Percentiles rank a stretch among this genome's conserved stretches.
Evolutionary conservation across 2,797 vertebrate genomes (phyloP).

Genomic region (Amniataba percoides): DNA sequence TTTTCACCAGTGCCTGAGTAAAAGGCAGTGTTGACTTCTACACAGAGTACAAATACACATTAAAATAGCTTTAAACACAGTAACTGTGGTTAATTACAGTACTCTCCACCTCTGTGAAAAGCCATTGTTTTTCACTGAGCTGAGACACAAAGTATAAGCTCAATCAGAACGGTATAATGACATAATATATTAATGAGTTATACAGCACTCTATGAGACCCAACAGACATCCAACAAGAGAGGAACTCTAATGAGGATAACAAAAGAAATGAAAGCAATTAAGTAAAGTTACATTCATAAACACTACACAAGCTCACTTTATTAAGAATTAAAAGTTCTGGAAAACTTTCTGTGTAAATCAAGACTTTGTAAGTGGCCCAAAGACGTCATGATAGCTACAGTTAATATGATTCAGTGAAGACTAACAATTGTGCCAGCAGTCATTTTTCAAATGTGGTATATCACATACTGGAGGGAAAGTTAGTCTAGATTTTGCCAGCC

Average conservation of each 20-base stretch:
- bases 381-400: not conserved
- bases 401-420: constrained; percentile 27
- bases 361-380: constrained; percentile 6
- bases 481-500: constrained; percentile 35
- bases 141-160: too few species aligned
- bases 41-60: not conserved
- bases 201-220: not conserved
- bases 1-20: not conserved
- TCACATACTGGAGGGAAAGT: constrained; percentile 4
- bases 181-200: not conserved
- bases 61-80: too few species aligned
- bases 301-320: not conserved
- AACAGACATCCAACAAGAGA: not conserved
- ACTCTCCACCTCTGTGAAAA: too few species aligned
- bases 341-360: constrained; percentile 14
- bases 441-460: constrained; percentile 7
- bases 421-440: constrained; percentile 10
- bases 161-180: too few species aligned
- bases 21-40: not conserved
- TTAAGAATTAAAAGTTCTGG: constrained; percentile 11
- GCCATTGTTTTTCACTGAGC: too few species aligned
- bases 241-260: not conserved
- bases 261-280: constrained; percentile 26
- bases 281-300: not conserved
- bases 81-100: too few species aligned